These are phyloP conservation scores for Amblyjoppa proteus DNA, from an alignment of 2,888 invertebrate genomes.

Conservation along the genomic window DNA sequence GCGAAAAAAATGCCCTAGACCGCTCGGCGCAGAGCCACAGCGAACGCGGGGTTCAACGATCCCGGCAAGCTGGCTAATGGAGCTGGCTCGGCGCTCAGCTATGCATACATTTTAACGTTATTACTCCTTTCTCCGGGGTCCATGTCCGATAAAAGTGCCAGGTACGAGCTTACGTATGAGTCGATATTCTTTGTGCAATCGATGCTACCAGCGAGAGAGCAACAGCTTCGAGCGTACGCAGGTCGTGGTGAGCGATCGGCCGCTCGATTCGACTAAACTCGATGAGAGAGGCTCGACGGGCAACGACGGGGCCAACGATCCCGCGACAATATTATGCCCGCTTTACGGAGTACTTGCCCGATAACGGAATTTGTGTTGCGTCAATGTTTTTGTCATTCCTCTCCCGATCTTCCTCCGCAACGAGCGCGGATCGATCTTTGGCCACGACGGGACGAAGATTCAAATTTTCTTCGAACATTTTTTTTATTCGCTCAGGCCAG, in stretches of 20 bases:
- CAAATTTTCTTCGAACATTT: not conserved
- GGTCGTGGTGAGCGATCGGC: conserved; percentile 25
- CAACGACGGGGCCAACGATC: conserved; percentile 58
- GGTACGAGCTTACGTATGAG: conserved; percentile 5
- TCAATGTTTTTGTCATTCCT: conserved; percentile 47
- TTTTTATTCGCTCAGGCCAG: too few species aligned
- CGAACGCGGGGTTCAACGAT: conserved; percentile 53
- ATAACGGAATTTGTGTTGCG: conserved; percentile 66
- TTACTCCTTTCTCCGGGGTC: conserved; percentile 48
- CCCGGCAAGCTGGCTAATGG: not conserved
- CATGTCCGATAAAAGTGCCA: conserved; percentile 51
- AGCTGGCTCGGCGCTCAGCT: conserved; percentile 32
- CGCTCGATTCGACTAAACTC: conserved; percentile 41
- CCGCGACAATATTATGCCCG: conserved; percentile 65
- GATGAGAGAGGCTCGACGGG: conserved; percentile 47
- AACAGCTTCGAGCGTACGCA: conserved; percentile 48
- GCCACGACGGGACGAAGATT: not conserved
- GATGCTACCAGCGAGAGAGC: conserved; percentile 37
- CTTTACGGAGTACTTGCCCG: conserved; percentile 60
- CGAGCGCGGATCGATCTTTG: conserved; percentile 1
- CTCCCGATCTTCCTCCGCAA: not conserved
- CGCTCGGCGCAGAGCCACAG: conserved; percentile 7
- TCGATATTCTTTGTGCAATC: conserved; percentile 58
- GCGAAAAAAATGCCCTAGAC: not conserved
- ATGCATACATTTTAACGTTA: conserved; percentile 47